Evolutionary conservation across 2,113 vertebrate species (phyloP).

Genomic region (Syrmaticus mikado): DNA sequence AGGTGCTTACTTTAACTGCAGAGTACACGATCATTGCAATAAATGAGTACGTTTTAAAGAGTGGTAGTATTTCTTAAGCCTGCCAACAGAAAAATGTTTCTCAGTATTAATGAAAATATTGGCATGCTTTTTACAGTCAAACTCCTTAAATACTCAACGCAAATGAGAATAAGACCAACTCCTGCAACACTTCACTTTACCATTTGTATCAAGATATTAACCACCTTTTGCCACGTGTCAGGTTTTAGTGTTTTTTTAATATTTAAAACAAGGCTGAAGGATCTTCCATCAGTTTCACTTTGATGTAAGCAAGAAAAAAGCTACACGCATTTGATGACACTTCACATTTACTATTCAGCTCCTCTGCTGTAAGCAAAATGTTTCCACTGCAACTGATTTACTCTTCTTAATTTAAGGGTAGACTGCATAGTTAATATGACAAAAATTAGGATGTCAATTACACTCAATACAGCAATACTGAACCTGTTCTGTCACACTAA

Average conservation of each 20-base stretch:
- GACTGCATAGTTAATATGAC: not conserved
- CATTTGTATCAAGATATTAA: not conserved
- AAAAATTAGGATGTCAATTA: conserved; percentile 53
- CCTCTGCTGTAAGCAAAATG: not conserved
- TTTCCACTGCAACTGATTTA: conserved; percentile 2
- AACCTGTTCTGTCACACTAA: not conserved
- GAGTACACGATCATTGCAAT: not conserved
- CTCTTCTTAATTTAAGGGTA: conserved; percentile 8
- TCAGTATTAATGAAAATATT: not conserved
- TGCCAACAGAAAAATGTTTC: not conserved
- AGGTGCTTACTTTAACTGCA: not conserved
- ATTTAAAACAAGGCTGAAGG: not conserved
- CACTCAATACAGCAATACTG: not conserved
- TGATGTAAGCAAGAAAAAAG: not conserved
- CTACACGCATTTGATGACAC: not conserved
- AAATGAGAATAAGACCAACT: not conserved
- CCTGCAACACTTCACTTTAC: not conserved
- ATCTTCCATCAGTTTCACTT: not conserved
- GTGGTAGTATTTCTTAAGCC: not conserved
- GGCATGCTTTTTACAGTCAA: not conserved
- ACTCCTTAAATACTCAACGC: not conserved
- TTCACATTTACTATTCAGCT: not conserved
- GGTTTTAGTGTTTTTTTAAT: not conserved
- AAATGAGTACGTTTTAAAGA: not conserved
- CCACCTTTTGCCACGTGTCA: not conserved